Evolutionary conservation across 1,140 invertebrate species (phyloP).

Genomic region (Caenorhabditis brenneri): DNA sequence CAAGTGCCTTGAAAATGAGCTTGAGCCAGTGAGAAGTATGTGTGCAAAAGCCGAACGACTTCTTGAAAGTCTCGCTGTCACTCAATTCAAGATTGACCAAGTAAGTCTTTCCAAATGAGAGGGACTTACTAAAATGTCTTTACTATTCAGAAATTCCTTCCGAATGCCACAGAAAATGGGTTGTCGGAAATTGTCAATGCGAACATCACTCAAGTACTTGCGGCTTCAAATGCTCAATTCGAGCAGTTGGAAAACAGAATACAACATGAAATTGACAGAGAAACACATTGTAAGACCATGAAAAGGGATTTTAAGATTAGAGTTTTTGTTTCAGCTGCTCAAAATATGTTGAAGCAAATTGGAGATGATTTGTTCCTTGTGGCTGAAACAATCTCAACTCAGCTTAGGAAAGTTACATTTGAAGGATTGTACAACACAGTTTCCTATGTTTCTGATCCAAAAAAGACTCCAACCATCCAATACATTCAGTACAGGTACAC

Average conservation of each 20-base stretch:
- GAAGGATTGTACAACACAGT: slow-evolving; percentile 56
- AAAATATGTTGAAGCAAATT: slow-evolving; percentile 58
- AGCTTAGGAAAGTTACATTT: slow-evolving; percentile 55
- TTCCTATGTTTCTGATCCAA: slow-evolving; percentile 50
- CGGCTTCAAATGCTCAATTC: slow-evolving; percentile 45
- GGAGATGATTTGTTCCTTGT: slow-evolving; percentile 59
- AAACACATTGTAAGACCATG: slow-evolving; percentile 35
- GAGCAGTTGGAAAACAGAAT: slow-evolving; percentile 7
- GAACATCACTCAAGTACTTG: slow-evolving; percentile 52
- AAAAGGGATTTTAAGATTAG: neutral
- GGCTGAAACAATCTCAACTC: slow-evolving; percentile 57
- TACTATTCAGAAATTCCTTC: slow-evolving; percentile 52
- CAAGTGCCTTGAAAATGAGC: slow-evolving; percentile 55
- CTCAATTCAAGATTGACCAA: slow-evolving; percentile 49
- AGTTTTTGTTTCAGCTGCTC: slow-evolving; percentile 45
- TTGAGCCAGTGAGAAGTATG: slow-evolving; percentile 57
- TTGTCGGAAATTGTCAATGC: slow-evolving; percentile 52
- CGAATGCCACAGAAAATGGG: slow-evolving; percentile 44
- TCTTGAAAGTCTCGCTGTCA: slow-evolving; percentile 48
- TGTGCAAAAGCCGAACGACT: slow-evolving; percentile 55
- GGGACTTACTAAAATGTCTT: neutral
- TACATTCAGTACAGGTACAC: slow-evolving; percentile 59
- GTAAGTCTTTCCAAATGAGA: slow-evolving; percentile 30
- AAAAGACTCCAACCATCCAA: slow-evolving; percentile 45
- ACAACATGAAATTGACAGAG: slow-evolving; percentile 49